These are phyloP conservation scores for Apomyelois bistriatella DNA, from an alignment of 2,888 invertebrate genomes.

Conservation along the genomic window DNA sequence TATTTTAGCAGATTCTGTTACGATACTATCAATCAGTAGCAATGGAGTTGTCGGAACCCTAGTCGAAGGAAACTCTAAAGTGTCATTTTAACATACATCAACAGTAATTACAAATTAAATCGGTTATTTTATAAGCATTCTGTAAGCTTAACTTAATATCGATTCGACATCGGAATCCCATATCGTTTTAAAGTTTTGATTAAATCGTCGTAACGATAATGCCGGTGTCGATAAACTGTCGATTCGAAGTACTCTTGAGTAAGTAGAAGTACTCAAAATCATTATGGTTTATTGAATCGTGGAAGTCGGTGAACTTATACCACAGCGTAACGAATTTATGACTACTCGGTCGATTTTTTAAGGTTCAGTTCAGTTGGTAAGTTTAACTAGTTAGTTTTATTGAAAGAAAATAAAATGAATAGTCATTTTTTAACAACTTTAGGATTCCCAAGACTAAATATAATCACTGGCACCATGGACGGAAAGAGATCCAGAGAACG, in stretches of 20 bases:
- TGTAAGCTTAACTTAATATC: background rate
- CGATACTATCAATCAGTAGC: too few species aligned
- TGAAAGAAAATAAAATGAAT: too few species aligned
- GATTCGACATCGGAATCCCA: slow-evolving; percentile 2
- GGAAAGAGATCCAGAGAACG: too few species aligned
- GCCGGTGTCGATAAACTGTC: slow-evolving; percentile 13
- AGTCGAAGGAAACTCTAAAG: too few species aligned
- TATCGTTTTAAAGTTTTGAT: slow-evolving; percentile 15
- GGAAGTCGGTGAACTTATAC: slow-evolving; percentile 6
- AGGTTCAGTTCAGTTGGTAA: background rate
- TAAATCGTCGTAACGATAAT: slow-evolving; percentile 13
- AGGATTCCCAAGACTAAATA: too few species aligned
- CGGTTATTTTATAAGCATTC: background rate
- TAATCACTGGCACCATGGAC: too few species aligned
- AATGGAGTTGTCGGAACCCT: too few species aligned
- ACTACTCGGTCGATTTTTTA: background rate
- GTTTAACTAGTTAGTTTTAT: background rate
- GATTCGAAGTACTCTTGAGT: background rate
- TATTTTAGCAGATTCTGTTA: too few species aligned
- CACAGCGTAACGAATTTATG: slow-evolving; percentile 4
- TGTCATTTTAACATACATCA: too few species aligned
- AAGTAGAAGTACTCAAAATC: slow-evolving; percentile 16
- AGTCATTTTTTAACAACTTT: too few species aligned
- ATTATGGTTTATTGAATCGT: slow-evolving; percentile 18
- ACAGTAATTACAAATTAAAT: too few species aligned